Conservation (phyloP, 1,140 invertebrate genomes). For the Leptonema lineaticorne region DNA sequence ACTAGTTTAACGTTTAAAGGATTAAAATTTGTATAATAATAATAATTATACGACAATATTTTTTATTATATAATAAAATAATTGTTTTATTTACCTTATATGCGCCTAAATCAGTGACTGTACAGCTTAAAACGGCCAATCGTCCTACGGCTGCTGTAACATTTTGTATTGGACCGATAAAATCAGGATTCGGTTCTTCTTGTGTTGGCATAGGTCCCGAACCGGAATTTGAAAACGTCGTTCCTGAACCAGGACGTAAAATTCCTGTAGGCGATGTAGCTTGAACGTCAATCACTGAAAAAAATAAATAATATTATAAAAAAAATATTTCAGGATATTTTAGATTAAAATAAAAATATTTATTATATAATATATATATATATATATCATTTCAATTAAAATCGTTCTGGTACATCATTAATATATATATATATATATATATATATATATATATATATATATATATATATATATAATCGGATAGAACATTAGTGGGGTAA, state of each 20-base stretch:
- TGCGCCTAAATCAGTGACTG: slow-evolving; percentile 69
- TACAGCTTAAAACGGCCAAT: slow-evolving; percentile 71
- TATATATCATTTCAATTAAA: neutral
- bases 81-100: slow-evolving; percentile 63
- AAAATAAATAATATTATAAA: slow-evolving; percentile 2
- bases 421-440: neutral
- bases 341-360: neutral
- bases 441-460: neutral
- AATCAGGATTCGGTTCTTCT: slow-evolving; percentile 58
- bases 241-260: neutral
- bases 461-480: neutral
- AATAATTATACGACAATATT: neutral
- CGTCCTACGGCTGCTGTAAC: slow-evolving; percentile 73
- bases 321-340: neutral
- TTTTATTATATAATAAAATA: neutral
- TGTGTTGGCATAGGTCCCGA: slow-evolving; percentile 8
- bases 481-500: no score
- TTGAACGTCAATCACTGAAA: slow-evolving; percentile 36
- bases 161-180: slow-evolving; percentile 70
- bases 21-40: no score
- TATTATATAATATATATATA: neutral
- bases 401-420: neutral
- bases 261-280: slow-evolving; percentile 15
- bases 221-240: neutral
- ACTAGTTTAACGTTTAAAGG: no score